These are phyloP conservation scores for Protomyctophum bolini DNA, from an alignment of 2,113 vertebrate species.

Conservation along the genomic window DNA sequence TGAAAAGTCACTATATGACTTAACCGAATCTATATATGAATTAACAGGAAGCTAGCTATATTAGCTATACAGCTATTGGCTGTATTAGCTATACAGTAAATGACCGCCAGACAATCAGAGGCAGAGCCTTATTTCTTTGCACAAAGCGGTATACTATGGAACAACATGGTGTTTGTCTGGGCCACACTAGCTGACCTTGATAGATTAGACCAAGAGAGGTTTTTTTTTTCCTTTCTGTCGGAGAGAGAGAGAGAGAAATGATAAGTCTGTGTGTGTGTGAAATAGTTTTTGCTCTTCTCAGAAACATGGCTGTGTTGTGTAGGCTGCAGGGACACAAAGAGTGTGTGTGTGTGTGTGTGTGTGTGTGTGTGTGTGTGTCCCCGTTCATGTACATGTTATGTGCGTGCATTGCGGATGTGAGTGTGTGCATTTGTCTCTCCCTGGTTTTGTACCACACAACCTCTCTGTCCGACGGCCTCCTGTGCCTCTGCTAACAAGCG, in stretches of 20 bases:
- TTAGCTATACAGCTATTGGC: neutral
- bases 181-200: constrained; percentile 79
- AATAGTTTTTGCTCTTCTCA: constrained; percentile 67
- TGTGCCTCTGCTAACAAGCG: constrained; percentile 47
- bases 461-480: constrained; percentile 36
- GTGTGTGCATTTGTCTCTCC: constrained; percentile 1
- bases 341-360: constrained; percentile 32
- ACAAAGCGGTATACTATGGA: constrained; percentile 62
- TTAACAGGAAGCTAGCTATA: constrained; percentile 14
- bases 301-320: constrained; percentile 58
- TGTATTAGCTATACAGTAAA: neutral
- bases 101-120: constrained; percentile 10
- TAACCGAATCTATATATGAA: too few species aligned
- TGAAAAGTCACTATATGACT: neutral
- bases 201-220: constrained; percentile 76
- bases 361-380: constrained; percentile 4
- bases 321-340: constrained; percentile 28
- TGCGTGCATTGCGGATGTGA: too few species aligned
- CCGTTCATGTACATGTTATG: neutral
- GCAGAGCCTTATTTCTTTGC: constrained; percentile 47
- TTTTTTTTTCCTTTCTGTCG: constrained; percentile 70
- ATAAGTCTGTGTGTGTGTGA: constrained; percentile 74
- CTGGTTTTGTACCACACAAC: neutral
- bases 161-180: constrained; percentile 71
- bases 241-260: constrained; percentile 71